Evolutionary conservation across 2,797 vertebrate species (phyloP).

Genomic region (Chaetodon trifasciatus): DNA sequence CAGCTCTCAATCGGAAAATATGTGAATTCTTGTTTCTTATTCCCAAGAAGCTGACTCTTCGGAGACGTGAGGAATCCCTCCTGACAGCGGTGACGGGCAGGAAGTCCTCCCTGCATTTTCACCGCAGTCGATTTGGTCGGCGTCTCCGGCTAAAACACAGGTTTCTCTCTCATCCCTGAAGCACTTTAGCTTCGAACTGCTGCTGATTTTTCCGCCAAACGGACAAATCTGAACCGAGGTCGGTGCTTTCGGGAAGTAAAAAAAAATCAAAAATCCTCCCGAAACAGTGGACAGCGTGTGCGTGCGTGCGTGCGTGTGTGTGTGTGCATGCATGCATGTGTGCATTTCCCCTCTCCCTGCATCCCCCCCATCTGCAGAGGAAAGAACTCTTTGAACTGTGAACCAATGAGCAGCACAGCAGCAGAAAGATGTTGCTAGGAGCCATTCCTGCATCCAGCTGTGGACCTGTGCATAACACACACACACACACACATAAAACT

Average conservation of each 20-base stretch:
- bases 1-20: slow-evolving; percentile 48
- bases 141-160: slow-evolving; percentile 40
- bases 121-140: slow-evolving; percentile 47
- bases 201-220: slow-evolving; percentile 43
- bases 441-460: slow-evolving; percentile 76
- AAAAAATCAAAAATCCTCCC: slow-evolving; percentile 12
- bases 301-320: neutral
- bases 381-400: slow-evolving; percentile 79
- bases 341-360: slow-evolving; percentile 19
- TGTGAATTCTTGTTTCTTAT: slow-evolving; percentile 52
- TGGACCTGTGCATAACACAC: slow-evolving; percentile 59
- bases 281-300: slow-evolving; percentile 39
- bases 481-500: slow-evolving; percentile 26
- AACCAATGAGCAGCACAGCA: slow-evolving; percentile 77
- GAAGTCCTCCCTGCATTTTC: slow-evolving; percentile 57
- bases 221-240: slow-evolving; percentile 52
- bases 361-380: slow-evolving; percentile 63
- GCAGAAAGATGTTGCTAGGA: slow-evolving; percentile 73
- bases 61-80: slow-evolving; percentile 44
- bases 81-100: slow-evolving; percentile 64
- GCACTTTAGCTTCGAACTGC: slow-evolving; percentile 47
- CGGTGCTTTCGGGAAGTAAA: slow-evolving; percentile 26
- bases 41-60: slow-evolving; percentile 44
- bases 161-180: slow-evolving; percentile 51
- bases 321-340: slow-evolving; percentile 8